Evolutionary conservation across 2,113 vertebrate genomes (phyloP), one percentile per base, ranked within the genome.

Genomic region (Meleagris gallopavo): DNA sequence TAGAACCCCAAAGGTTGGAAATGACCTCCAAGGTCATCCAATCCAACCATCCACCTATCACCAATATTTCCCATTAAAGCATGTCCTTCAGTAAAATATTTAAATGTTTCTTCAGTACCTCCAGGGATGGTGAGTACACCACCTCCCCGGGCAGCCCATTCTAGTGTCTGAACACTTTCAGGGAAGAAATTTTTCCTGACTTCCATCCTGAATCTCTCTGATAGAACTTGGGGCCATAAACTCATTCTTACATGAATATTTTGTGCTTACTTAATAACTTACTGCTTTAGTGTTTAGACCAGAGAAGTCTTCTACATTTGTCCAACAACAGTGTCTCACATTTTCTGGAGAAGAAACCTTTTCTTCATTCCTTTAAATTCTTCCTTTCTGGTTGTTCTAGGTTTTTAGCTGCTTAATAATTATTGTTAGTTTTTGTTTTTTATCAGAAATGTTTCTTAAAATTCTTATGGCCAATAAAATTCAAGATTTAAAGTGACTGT

Each of bases 251-350:
- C 43, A 21, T n/a, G 10, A 70, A 7, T 91, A 70, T 82, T 82
- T 69, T 88, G 41, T 66, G 8, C 25, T 86, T 50, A 6, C 8
- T 81, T 50, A 9, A 8, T n/a, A 57, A 52, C 3, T 15, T 62
- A 6, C 6, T 65, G 30, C 20, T 22, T 91, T 1, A 0, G 30
- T 29, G 12, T 9, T 52, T 45, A 38, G 38, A 27, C 36, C 32
- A 75, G 22, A 82, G 1, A 6, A 65, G 10, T 17, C 19, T 74
- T 75, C 13, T 72, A 11, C 5, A 5, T 61, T 92, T 84, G 13
- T 27, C 57, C 22, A 65, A 46, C 30, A 65, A 1, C 4, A 25
- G 10, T 58, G 21, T 69, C 5, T 0, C 7, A 9, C 13, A 11
- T 3, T 66, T 91, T 87, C 22, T 57, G 22, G 11, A 75, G 19